Evolutionary conservation across 2,888 invertebrate species (phyloP).

Genomic region (Minunthozetes semirufus): DNA sequence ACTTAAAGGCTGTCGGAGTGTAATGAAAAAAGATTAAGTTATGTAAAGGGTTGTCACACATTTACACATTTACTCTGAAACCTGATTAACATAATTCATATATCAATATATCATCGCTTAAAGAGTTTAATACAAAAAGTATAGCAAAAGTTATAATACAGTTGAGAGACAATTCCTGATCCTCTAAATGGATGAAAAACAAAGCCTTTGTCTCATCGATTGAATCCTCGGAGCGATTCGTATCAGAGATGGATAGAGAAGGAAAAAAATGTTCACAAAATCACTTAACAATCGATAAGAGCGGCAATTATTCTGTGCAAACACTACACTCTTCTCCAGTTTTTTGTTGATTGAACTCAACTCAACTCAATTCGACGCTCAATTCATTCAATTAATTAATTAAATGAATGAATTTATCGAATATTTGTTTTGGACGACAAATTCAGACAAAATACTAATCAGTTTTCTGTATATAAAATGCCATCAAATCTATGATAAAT

Average conservation of each 20-base stretch:
- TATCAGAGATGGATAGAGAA: neutral
- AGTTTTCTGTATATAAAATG: too few species aligned
- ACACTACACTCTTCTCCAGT: too few species aligned
- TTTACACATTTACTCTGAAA: too few species aligned
- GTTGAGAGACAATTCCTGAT: too few species aligned
- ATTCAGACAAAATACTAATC: too few species aligned
- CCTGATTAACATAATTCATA: too few species aligned
- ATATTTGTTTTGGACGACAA: neutral
- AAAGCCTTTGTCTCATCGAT: neutral
- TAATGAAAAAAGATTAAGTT: neutral
- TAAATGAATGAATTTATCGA: neutral
- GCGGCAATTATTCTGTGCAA: neutral
- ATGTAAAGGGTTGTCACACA: neutral
- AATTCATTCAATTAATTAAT: neutral
- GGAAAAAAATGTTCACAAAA: neutral
- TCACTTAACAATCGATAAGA: conserved; percentile 5
- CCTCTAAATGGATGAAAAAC: too few species aligned
- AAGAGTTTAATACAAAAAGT: too few species aligned
- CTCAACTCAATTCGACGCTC: neutral
- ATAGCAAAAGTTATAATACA: too few species aligned
- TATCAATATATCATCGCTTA: too few species aligned
- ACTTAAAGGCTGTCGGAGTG: neutral
- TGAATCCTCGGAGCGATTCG: neutral
- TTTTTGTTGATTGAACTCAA: conserved; percentile 1
- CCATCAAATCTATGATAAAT: too few species aligned